phyloP scores from a whole-genome alignment of 2,797 vertebrate species.

The Melopsittacus undulatus region DNA sequence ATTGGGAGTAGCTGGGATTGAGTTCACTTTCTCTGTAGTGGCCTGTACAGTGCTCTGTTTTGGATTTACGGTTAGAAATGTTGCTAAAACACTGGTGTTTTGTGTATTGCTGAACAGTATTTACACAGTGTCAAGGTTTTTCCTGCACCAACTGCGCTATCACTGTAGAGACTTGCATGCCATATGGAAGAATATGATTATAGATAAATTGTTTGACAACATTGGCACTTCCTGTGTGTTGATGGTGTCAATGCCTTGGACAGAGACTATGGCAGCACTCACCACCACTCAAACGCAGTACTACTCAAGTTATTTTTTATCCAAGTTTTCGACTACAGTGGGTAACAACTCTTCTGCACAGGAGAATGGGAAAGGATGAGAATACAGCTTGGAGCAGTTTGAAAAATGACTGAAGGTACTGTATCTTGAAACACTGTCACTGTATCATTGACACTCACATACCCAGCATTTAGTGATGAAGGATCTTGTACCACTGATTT shows the following conservation, averaged over 20 bases:
- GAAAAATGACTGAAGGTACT: background rate
- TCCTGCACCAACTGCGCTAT: background rate
- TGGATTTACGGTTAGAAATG: background rate
- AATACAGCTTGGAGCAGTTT: background rate
- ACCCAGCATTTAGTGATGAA: background rate
- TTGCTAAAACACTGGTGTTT: background rate
- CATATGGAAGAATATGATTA: background rate
- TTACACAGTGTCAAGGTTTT: background rate
- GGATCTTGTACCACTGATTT: background rate
- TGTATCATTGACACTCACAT: fast-evolving
- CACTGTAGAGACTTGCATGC: background rate
- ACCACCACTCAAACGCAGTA: too few relatives aligned
- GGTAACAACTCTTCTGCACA: background rate
- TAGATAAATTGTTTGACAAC: fast-evolving
- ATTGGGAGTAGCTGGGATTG: fast-evolving
- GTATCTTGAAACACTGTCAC: background rate
- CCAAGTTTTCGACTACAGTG: background rate
- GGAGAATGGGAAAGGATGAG: background rate
- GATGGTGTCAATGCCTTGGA: background rate
- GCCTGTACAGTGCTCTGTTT: background rate
- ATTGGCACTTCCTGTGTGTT: fast-evolving
- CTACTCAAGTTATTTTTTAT: background rate
- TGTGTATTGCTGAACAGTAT: background rate
- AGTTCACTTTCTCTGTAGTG: background rate
- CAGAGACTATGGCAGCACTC: background rate